These are phyloP conservation scores for Urocyon cinereoargenteus DNA, from an alignment of 2,797 vertebrate genomes.

Conservation along the genomic window DNA sequence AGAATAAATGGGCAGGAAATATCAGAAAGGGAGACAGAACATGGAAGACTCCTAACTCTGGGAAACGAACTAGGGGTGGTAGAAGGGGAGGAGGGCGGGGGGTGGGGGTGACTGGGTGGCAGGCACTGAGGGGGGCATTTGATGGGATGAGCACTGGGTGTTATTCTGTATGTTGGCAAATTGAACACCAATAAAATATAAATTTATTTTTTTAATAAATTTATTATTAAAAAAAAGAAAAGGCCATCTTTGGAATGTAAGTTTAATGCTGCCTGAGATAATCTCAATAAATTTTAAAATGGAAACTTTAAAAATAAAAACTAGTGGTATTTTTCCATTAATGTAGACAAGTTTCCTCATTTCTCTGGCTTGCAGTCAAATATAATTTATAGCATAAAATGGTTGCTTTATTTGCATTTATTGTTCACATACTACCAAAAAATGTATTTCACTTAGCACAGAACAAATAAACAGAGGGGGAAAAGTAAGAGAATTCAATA, in stretches of 20 bases:
- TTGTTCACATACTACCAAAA: conserved; percentile 7
- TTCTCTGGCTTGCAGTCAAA: conserved; percentile 15
- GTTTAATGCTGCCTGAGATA: background rate
- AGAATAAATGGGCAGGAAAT: no score
- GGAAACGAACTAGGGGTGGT: no score
- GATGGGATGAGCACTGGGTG: no score
- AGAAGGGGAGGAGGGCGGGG: no score
- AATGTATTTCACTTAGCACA: conserved; percentile 29
- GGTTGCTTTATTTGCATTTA: background rate
- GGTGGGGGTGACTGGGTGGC: no score
- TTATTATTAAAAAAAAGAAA: background rate
- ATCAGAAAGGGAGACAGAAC: no score
- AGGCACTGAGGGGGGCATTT: no score
- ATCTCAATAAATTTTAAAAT: conserved; percentile 64
- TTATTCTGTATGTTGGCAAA: no score
- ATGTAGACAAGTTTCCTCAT: conserved; percentile 1
- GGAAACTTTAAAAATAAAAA: conserved; percentile 57
- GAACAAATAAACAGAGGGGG: background rate
- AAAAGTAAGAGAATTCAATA: background rate
- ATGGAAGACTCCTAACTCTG: no score
- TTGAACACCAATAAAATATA: no score
- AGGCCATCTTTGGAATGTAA: background rate
- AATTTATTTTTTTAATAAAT: no score
- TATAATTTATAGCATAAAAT: conserved; percentile 27
- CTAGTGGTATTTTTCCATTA: background rate